Conservation (phyloP, 2,113 vertebrate genomes). For the Alethe diademata region DNA sequence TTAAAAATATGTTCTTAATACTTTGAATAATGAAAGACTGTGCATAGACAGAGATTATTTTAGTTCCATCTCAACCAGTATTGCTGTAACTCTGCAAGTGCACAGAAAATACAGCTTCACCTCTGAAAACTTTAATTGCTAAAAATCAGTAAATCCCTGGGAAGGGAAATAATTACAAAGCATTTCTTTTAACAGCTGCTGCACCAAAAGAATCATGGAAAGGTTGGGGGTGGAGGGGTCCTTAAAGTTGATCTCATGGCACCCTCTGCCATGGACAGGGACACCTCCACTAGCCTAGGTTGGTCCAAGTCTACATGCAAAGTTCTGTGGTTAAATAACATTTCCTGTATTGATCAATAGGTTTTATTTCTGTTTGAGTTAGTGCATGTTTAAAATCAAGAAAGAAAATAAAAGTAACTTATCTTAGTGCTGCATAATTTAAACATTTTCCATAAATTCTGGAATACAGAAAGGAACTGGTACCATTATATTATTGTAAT, state of each 20-base stretch:
- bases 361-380: slow-evolving; percentile 52
- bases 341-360: slow-evolving; percentile 8
- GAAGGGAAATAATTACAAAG: slow-evolving; percentile 11
- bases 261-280: not conserved
- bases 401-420: slow-evolving; percentile 12
- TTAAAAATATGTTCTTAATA: not conserved
- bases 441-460: not conserved
- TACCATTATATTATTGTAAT: slow-evolving; percentile 17
- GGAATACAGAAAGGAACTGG: not conserved
- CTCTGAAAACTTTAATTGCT: not conserved
- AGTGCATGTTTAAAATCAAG: slow-evolving; percentile 14
- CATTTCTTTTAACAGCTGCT: slow-evolving; percentile 40
- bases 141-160: slow-evolving; percentile 30
- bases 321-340: slow-evolving; percentile 30
- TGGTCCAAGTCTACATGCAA: not conserved
- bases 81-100: not conserved
- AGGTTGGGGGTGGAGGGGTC: not conserved
- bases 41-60: not conserved
- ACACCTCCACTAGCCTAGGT: not conserved
- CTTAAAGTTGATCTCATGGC: not conserved
- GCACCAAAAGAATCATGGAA: not conserved
- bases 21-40: not conserved
- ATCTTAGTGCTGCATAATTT: slow-evolving; percentile 16
- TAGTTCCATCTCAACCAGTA: not conserved
- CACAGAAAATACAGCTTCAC: not conserved